A percentile compares a stretch with the other conserved stretches of the same genome.
Conservation (phyloP, 2,888 invertebrate species). For the Caenorhabditis sinica region DNA sequence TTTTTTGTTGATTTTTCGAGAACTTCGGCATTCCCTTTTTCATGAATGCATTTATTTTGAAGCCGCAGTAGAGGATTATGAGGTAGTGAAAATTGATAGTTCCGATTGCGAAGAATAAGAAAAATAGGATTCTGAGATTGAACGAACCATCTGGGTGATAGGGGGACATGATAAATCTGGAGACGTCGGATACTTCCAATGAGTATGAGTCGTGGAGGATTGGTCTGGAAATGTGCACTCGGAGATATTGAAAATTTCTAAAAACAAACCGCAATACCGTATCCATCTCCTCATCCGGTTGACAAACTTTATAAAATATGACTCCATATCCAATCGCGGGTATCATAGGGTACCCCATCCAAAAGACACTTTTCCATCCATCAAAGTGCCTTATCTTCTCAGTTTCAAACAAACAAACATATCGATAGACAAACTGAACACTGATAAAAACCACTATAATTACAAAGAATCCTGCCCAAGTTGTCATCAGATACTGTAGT, state of each 20-base stretch:
- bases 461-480: not conserved
- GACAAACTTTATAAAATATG: not conserved
- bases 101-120: not conserved
- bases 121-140: not conserved
- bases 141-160: not conserved
- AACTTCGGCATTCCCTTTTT: not conserved
- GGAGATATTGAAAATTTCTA: not conserved
- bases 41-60: not conserved
- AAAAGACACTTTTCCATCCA: conserved; percentile 2
- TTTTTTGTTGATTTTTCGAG: not conserved
- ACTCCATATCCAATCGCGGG: not conserved
- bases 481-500: not conserved
- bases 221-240: not conserved
- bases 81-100: conserved; percentile 8
- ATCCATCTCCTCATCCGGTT: not conserved
- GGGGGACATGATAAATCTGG: not conserved
- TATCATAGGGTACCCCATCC: not conserved
- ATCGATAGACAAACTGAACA: conserved; percentile 36
- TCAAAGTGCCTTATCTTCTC: not conserved
- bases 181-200: not conserved
- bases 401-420: not conserved
- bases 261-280: not conserved
- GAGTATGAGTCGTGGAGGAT: not conserved
- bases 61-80: conserved; percentile 9
- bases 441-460: not conserved